Conservation (phyloP, 2,888 invertebrate species). For the Mythimna loreyi region DNA sequence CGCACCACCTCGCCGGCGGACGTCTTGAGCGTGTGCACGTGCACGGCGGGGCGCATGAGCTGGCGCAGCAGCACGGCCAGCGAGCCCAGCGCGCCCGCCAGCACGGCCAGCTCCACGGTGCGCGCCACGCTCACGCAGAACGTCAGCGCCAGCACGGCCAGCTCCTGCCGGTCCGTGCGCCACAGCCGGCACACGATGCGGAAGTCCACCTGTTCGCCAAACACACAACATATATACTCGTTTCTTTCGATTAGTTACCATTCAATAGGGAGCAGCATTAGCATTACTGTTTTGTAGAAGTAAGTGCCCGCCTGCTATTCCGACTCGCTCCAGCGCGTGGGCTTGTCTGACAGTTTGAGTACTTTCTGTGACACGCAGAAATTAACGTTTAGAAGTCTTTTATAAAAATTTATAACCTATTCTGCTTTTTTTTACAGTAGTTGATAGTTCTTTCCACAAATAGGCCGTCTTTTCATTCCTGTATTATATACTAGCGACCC, state of each 20-base stretch:
- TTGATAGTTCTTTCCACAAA: no score
- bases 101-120: conserved; percentile 95
- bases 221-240: background rate
- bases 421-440: no score
- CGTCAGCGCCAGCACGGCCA: conserved; percentile 92
- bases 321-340: no score
- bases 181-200: conserved; percentile 88
- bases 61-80: conserved; percentile 92
- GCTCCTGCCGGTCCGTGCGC: conserved; percentile 91
- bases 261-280: no score
- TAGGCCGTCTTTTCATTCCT: no score
- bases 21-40: conserved; percentile 44
- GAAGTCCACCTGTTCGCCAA: conserved; percentile 87
- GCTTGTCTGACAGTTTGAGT: no score
- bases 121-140: conserved; percentile 91
- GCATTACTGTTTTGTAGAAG: no score
- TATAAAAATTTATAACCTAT: no score
- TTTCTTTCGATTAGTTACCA: background rate
- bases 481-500: no score
- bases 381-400: no score
- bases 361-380: no score
- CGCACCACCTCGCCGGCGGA: conserved; percentile 70
- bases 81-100: conserved; percentile 93
- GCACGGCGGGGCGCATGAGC: conserved; percentile 92
- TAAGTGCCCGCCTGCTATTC: no score